Conservation (phyloP, 1,140 invertebrate genomes). For the Trachymyrmex cornetzi region DNA sequence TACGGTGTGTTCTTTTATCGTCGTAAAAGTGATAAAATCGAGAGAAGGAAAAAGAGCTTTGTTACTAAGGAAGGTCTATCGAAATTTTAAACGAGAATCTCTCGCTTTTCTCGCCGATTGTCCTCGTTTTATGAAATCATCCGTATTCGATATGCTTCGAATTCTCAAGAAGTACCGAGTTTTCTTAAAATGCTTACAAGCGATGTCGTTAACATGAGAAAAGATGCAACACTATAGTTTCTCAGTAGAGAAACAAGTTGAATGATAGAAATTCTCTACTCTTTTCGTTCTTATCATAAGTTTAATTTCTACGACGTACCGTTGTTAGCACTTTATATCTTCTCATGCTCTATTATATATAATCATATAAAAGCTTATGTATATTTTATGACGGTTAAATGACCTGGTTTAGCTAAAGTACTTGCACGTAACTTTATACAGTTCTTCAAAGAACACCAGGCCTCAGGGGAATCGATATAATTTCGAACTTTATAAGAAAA, state of each 20-base stretch:
- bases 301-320: not conserved
- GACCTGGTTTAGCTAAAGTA: not conserved
- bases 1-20: not conserved
- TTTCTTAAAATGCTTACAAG: not conserved
- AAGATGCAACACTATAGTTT: not conserved
- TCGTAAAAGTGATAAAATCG: slow-evolving; percentile 45
- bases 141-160: not conserved
- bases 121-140: slow-evolving; percentile 54
- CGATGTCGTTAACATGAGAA: slow-evolving; percentile 1
- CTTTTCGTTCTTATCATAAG: not conserved
- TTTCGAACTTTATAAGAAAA: not conserved
- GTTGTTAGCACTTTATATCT: not conserved
- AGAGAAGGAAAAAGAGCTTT: not conserved
- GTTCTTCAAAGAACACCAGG: not conserved
- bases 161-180: not conserved
- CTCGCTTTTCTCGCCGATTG: slow-evolving; percentile 41
- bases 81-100: slow-evolving; percentile 59
- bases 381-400: not conserved
- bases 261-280: not conserved
- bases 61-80: slow-evolving; percentile 28
- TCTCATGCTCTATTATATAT: not conserved
- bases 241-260: not conserved
- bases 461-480: not conserved
- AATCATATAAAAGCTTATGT: not conserved
- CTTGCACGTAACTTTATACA: slow-evolving; percentile 6